Conservation (phyloP, 1,140 invertebrate genomes). For the Musca domestica region DNA sequence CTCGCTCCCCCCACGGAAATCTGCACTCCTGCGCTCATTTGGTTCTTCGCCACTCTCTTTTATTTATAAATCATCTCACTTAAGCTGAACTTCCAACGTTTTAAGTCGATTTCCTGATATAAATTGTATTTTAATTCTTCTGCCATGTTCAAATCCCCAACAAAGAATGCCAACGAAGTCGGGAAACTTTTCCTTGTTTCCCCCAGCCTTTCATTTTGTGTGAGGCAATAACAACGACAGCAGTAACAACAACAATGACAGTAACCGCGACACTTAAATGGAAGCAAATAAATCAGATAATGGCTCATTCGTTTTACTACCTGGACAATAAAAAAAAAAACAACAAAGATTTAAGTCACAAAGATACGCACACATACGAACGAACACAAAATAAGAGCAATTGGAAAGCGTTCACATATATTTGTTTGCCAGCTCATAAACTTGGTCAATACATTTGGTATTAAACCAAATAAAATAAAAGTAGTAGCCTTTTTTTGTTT, state of each 20-base stretch:
- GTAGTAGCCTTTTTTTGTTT: too few species aligned
- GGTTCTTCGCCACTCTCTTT: too few species aligned
- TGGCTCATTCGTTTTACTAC: conserved; percentile 16
- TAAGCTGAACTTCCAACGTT: not conserved
- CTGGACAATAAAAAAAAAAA: conserved; percentile 11
- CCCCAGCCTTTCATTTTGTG: not conserved
- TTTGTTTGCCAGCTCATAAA: too few species aligned
- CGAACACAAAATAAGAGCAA: too few species aligned
- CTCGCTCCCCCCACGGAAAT: too few species aligned
- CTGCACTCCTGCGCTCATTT: too few species aligned
- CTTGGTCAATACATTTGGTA: too few species aligned
- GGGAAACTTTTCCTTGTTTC: not conserved
- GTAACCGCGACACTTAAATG: not conserved
- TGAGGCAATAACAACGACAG: not conserved
- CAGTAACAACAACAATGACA: not conserved
- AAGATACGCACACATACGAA: too few species aligned
- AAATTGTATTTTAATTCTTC: conserved; percentile 3
- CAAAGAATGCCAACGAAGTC: not conserved
- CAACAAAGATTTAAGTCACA: too few species aligned
- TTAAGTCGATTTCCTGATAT: conserved; percentile 2
- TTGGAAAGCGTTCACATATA: too few species aligned
- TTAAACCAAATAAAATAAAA: too few species aligned
- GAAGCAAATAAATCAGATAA: conserved; percentile 18
- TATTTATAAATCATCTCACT: conserved; percentile 1
- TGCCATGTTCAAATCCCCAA: not conserved